phyloP scores from a whole-genome alignment of 1,140 invertebrate species.

The Chironomus striatipennis region DNA sequence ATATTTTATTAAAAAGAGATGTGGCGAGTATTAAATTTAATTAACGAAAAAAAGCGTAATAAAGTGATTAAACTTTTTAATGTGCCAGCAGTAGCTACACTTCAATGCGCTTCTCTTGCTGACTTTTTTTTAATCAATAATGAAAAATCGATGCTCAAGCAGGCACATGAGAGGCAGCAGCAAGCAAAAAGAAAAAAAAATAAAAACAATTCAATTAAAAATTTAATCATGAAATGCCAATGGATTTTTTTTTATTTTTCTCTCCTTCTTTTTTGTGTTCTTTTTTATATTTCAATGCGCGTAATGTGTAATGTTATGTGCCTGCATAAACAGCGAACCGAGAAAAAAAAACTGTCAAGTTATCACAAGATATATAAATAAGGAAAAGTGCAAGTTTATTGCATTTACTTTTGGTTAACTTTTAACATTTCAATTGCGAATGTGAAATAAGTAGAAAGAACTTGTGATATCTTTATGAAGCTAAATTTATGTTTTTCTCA shows the following conservation, averaged over 20 bases:
- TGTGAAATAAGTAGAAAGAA: no score
- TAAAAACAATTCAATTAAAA: constrained; percentile 9
- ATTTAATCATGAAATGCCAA: constrained; percentile 14
- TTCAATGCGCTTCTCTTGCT: not conserved
- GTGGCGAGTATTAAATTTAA: not conserved
- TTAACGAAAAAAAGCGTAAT: not conserved
- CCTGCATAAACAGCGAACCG: not conserved
- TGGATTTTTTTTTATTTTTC: not conserved
- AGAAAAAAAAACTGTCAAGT: constrained; percentile 6
- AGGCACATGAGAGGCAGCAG: not conserved
- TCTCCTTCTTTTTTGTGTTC: not conserved
- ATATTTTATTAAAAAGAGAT: no score
- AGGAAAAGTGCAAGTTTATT: constrained; percentile 13
- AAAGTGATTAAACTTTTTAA: constrained; percentile 15
- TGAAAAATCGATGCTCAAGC: constrained; percentile 7
- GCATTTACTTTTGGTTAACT: constrained; percentile 7
- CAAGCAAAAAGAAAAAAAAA: not conserved
- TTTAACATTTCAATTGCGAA: constrained; percentile 1
- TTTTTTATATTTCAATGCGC: not conserved
- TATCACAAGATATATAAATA: constrained; percentile 14
- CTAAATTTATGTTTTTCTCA: no score
- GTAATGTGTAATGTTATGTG: constrained; percentile 10
- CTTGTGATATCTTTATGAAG: no score
- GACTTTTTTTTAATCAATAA: constrained; percentile 11
- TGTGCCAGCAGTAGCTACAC: not conserved